Conservation (phyloP, 2,113 vertebrate species). For the Thryonomys swinderianus region DNA sequence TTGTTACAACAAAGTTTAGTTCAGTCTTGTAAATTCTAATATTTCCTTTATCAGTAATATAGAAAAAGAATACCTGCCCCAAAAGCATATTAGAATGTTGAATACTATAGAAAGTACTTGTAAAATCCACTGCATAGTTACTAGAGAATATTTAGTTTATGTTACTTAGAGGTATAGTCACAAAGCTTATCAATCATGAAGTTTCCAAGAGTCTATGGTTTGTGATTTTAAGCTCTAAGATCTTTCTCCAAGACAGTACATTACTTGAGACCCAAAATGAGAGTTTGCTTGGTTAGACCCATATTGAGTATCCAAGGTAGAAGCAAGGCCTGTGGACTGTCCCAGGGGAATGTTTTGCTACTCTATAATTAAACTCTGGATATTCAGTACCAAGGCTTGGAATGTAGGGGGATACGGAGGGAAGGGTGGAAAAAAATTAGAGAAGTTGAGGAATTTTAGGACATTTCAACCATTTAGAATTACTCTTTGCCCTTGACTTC, state of each 20-base stretch:
- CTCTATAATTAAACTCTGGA: neutral
- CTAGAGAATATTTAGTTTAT: neutral
- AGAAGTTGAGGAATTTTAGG: neutral
- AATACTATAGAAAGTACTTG: neutral
- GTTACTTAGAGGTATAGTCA: neutral
- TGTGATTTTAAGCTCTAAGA: neutral
- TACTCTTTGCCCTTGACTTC: neutral
- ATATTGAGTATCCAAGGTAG: neutral
- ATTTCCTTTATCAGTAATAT: neutral
- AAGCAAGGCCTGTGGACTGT: neutral
- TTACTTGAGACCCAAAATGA: neutral
- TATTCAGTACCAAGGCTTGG: neutral
- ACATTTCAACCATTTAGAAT: neutral
- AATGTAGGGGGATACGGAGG: neutral
- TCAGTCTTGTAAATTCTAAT: neutral
- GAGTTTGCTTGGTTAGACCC: neutral
- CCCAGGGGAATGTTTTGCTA: neutral
- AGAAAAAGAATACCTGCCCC: neutral
- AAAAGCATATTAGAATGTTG: neutral
- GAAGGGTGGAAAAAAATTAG: neutral
- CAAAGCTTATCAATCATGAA: neutral
- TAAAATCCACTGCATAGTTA: neutral
- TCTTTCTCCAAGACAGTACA: constrained; percentile 21
- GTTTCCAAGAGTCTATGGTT: neutral
- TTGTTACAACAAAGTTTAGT: neutral